These are phyloP conservation scores for Salvelinus alpinus DNA, from an alignment of 2,113 vertebrate species.

Conservation along the genomic window DNA sequence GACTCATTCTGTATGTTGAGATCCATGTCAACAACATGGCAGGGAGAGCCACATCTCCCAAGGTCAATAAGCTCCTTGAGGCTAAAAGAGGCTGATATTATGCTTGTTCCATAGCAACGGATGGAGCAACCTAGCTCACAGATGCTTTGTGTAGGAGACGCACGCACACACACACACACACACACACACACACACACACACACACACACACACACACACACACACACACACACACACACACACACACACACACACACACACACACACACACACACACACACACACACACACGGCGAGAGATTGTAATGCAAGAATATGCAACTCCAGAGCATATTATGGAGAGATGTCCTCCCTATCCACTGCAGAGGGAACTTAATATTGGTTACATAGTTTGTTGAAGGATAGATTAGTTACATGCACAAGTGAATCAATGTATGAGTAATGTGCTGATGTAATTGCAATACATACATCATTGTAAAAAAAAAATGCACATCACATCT, in stretches of 20 bases:
- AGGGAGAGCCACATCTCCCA: too few relatives aligned
- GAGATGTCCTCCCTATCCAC: not conserved
- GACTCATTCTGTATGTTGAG: too few relatives aligned
- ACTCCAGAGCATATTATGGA: not conserved
- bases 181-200: too few relatives aligned
- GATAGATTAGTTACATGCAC: not conserved
- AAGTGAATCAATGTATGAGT: not conserved
- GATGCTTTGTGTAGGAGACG: not conserved
- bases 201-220: too few relatives aligned
- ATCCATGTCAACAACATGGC: too few relatives aligned
- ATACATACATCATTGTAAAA: not conserved
- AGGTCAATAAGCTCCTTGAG: not conserved
- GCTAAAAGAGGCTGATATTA: not conserved
- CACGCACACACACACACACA: not conserved
- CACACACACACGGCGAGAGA: not conserved
- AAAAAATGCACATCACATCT: not conserved
- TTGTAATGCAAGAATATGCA: not conserved
- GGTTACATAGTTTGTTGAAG: too few relatives aligned
- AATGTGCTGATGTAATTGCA: too few relatives aligned
- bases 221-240: too few relatives aligned
- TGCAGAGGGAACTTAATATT: not conserved
- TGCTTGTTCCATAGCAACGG: conserved; percentile 2
- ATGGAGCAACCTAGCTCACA: conserved; percentile 16
- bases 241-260: too few relatives aligned
- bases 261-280: too few relatives aligned